Evolutionary conservation across 2,113 vertebrate genomes (phyloP).

Genomic region (Raphicerus campestris): DNA sequence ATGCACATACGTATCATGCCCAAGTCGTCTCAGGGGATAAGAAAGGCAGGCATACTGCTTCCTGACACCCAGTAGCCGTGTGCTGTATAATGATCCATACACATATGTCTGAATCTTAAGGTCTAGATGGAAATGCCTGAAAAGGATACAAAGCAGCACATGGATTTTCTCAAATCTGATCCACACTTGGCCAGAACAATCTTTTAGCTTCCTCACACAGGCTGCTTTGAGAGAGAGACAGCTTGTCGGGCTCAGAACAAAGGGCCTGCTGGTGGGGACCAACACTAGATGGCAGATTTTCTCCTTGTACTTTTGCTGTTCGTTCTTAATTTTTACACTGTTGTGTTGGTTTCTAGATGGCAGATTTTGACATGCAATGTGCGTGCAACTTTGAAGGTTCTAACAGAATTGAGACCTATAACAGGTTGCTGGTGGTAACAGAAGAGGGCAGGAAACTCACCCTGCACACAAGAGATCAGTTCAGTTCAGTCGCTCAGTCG

Average conservation of each 20-base stretch:
- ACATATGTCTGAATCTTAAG: neutral
- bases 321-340: too few relatives aligned
- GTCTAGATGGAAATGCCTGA: neutral
- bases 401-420: neutral
- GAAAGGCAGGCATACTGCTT: neutral
- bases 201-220: neutral
- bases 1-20: neutral
- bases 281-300: neutral
- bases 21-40: neutral
- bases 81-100: neutral
- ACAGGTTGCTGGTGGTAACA: neutral
- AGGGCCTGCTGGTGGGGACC: neutral
- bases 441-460: neutral
- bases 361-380: too few relatives aligned
- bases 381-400: neutral
- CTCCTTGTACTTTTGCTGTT: neutral
- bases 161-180: neutral
- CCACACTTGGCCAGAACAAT: neutral
- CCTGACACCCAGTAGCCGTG: accelerated
- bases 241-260: neutral
- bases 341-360: too few relatives aligned
- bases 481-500: too few relatives aligned
- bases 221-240: neutral
- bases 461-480: neutral
- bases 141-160: neutral